These are phyloP conservation scores for Penelope pileata DNA, from an alignment of 2,113 vertebrate genomes.

Conservation along the genomic window DNA sequence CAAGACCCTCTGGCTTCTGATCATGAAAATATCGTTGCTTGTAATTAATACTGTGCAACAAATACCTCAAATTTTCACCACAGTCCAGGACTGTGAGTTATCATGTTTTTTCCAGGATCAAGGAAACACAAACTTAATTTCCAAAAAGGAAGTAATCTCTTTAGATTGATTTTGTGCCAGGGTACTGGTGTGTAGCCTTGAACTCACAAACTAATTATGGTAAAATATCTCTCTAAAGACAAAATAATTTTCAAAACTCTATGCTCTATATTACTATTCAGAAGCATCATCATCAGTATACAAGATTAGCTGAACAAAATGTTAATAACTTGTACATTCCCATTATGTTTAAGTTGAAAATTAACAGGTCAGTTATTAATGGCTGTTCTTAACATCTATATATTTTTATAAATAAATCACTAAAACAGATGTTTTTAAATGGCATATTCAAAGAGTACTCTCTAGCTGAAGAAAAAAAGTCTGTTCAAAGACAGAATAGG, in stretches of 20 bases:
- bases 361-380: background rate
- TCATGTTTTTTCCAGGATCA: background rate
- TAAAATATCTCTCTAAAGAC: background rate
- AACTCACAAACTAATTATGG: background rate
- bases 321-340: background rate
- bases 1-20: background rate
- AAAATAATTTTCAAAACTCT: background rate
- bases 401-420: background rate
- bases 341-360: background rate
- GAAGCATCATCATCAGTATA: background rate
- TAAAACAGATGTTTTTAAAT: background rate
- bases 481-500: background rate
- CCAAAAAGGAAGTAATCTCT: background rate
- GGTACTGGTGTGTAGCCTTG: background rate
- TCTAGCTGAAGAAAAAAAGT: background rate
- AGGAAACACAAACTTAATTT: background rate
- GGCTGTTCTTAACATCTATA: background rate
- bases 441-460: background rate
- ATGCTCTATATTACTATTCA: background rate
- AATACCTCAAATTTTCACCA: background rate
- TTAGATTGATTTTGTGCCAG: background rate
- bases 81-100: background rate
- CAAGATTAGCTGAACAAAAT: background rate
- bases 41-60: background rate
- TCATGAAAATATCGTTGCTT: background rate